Percentiles rank a stretch among this genome's conserved stretches.
Evolutionary conservation across 2,888 invertebrate species (phyloP).

Genomic region (Orchestes rusci): DNA sequence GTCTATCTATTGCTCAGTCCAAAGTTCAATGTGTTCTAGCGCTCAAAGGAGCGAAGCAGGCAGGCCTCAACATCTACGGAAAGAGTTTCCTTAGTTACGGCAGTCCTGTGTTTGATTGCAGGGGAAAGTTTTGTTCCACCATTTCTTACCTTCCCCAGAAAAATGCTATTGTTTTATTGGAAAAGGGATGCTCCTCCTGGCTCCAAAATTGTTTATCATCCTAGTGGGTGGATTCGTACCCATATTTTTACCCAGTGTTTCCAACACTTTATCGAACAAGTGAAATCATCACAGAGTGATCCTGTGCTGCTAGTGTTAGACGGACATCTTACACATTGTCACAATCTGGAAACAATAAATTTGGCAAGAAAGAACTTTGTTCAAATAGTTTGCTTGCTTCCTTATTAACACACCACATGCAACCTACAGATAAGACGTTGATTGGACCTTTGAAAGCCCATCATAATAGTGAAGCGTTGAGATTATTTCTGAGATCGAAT

Average conservation of each 20-base stretch:
- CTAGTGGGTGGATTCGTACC: background rate
- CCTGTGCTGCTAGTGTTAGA: slow-evolving; percentile 4
- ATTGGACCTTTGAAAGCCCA: too few species aligned
- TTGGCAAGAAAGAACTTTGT: too few species aligned
- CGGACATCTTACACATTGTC: too few species aligned
- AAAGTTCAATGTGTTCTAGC: background rate
- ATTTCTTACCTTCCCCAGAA: slow-evolving; percentile 1
- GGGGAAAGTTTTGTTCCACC: background rate
- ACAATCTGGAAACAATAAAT: too few species aligned
- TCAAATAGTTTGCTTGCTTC: too few species aligned
- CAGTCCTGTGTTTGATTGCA: background rate
- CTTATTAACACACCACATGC: too few species aligned
- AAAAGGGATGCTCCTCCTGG: too few species aligned
- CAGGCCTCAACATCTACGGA: background rate
- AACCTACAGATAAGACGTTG: too few species aligned
- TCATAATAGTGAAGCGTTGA: too few species aligned
- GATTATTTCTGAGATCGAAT: too few species aligned
- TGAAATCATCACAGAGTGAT: slow-evolving; percentile 2
- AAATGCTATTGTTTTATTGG: slow-evolving; percentile 1
- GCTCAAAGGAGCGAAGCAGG: background rate
- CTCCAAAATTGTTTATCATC: slow-evolving; percentile 1
- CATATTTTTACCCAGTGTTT: slow-evolving; percentile 3
- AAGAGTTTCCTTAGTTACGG: too few species aligned
- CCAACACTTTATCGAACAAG: slow-evolving; percentile 2
- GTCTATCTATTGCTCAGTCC: background rate